Evolutionary conservation across 37 sponge, comb jelly and placozoan species (phyloP).

Genomic region (Cladorhizidae sp.): DNA sequence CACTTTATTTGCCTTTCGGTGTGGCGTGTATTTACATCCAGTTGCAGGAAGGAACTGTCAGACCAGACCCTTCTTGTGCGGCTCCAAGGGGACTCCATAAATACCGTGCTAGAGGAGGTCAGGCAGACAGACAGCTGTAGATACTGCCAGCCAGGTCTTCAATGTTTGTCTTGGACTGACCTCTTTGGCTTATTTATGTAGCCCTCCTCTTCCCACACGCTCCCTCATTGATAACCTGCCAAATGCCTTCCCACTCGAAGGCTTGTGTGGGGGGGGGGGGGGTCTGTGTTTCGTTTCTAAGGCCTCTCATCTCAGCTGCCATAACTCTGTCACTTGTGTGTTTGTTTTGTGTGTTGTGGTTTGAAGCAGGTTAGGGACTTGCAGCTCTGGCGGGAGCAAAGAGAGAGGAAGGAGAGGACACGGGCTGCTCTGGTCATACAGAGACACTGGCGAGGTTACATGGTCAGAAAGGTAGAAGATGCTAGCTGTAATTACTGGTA

Average conservation of each 20-base stretch:
- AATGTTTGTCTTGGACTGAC: no score
- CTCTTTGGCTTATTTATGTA: no score
- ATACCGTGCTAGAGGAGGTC: constrained; percentile 50
- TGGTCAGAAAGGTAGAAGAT: constrained; percentile 29
- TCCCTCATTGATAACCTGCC: no score
- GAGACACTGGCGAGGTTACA: constrained; percentile 42
- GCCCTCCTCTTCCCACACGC: no score
- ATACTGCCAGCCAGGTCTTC: neutral
- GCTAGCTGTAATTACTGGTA: no score
- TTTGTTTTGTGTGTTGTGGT: neutral
- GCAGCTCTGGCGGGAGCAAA: constrained; percentile 15
- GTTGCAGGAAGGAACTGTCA: constrained; percentile 62
- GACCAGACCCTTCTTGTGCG: constrained; percentile 49
- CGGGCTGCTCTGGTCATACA: constrained; percentile 37
- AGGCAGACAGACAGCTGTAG: neutral
- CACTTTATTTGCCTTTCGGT: no score
- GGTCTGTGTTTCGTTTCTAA: no score
- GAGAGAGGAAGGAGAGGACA: neutral
- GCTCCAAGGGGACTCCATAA: constrained; percentile 66
- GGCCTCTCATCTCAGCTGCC: no score
- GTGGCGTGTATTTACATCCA: neutral
- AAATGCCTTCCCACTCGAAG: no score
- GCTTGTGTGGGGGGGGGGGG: no score
- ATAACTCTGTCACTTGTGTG: neutral
- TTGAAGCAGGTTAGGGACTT: constrained; percentile 37